A percentile compares a stretch with the other conserved stretches of the same genome.
Conservation (phyloP, 1,140 invertebrate species). For the Neodiprion virginianus region DNA sequence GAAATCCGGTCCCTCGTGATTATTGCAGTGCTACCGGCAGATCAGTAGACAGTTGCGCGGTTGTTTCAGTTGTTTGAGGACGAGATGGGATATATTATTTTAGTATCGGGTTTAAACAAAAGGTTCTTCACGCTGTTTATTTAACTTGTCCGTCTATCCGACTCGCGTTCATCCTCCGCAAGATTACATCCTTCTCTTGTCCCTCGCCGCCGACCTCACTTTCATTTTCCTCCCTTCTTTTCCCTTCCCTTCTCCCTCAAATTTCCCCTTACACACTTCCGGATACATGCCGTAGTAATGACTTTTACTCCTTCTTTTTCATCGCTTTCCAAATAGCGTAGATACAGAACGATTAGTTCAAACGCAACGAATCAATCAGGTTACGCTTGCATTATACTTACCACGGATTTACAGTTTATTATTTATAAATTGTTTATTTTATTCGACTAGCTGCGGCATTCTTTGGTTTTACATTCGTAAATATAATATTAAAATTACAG, state of each 20-base stretch:
- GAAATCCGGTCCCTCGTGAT: too few species aligned
- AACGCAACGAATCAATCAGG: conserved; percentile 22
- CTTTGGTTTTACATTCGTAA: conserved; percentile 33
- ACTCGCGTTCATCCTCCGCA: conserved; percentile 24
- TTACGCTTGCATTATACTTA: conserved; percentile 6
- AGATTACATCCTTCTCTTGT: conserved; percentile 37
- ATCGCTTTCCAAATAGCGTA: neutral
- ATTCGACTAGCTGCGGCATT: conserved; percentile 35
- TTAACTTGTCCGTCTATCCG: conserved; percentile 45
- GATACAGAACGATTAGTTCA: too few species aligned
- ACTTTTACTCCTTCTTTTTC: neutral
- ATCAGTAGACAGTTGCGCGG: neutral
- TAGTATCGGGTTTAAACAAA: conserved; percentile 48
- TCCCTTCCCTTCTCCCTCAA: neutral
- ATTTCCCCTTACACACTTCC: neutral
- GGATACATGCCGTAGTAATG: neutral
- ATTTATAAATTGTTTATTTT: conserved; percentile 33
- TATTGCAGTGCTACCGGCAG: too few species aligned
- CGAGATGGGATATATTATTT: conserved; percentile 42
- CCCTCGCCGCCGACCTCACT: neutral
- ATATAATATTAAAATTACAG: conserved; percentile 15
- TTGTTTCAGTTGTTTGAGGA: conserved; percentile 7
- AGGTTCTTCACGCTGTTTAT: conserved; percentile 46
- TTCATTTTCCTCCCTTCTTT: neutral
- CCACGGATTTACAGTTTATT: neutral